Evolutionary conservation across 2,888 invertebrate species (phyloP).

Genomic region (Schizaphis graminum): DNA sequence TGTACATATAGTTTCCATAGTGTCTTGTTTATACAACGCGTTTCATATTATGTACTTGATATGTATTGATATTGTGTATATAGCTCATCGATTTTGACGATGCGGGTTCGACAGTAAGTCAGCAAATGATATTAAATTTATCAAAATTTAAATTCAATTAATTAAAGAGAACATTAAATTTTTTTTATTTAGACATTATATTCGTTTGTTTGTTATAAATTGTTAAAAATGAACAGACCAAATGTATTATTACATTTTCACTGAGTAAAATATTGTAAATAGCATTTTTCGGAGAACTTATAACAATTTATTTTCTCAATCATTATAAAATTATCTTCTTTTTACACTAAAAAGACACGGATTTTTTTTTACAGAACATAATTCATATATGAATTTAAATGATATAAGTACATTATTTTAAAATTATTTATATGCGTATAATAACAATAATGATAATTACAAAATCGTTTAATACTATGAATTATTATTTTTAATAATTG

Average conservation of each 20-base stretch:
- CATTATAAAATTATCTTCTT: background rate
- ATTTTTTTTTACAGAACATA: background rate
- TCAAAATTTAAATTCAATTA: background rate
- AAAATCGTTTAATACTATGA: background rate
- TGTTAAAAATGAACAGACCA: background rate
- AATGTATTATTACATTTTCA: background rate
- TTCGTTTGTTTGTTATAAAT: background rate
- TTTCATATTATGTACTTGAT: background rate
- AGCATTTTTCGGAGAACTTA: background rate
- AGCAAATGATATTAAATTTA: background rate
- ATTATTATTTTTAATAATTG: background rate
- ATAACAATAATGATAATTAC: background rate
- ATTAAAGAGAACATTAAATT: background rate
- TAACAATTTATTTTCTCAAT: background rate
- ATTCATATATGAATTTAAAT: background rate
- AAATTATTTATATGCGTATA: background rate
- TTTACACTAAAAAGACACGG: background rate
- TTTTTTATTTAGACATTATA: background rate
- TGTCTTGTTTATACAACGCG: background rate
- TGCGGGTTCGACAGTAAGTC: background rate
- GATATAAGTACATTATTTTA: too few relatives aligned
- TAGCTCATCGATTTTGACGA: background rate
- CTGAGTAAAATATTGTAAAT: background rate
- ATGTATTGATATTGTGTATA: background rate
- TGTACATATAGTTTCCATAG: constrained; percentile 14